Percentiles rank a stretch among this genome's conserved stretches.
These are phyloP conservation scores for Campoplex nolae DNA, from an alignment of 2,888 invertebrate species.

Conservation along the genomic window DNA sequence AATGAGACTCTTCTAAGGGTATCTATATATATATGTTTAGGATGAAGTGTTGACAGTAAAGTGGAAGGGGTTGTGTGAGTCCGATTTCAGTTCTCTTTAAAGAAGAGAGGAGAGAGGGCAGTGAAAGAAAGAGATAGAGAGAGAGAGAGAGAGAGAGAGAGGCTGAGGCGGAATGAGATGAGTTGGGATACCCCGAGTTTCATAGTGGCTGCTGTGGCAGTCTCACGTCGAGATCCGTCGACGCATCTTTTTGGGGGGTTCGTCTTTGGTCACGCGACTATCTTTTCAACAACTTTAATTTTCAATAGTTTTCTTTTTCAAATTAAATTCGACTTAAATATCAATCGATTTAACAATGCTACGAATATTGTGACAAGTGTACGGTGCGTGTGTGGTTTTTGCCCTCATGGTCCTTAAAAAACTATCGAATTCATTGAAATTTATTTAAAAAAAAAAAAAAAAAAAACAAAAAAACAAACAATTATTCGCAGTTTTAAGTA, in stretches of 20 bases:
- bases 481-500: conserved; percentile 6
- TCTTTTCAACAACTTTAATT: background rate
- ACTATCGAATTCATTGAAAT: background rate
- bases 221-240: conserved; percentile 80
- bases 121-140: conserved; percentile 68
- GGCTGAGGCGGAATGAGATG: conserved; percentile 72
- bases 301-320: background rate
- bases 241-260: conserved; percentile 79
- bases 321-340: conserved; percentile 19
- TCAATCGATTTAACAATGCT: conserved; percentile 21
- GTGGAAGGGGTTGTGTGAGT: conserved; percentile 52
- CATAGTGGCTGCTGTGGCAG: conserved; percentile 77
- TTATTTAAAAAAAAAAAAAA: background rate
- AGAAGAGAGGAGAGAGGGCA: conserved; percentile 67
- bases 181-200: conserved; percentile 74
- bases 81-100: conserved; percentile 51
- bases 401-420: background rate
- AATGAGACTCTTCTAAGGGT: conserved; percentile 44
- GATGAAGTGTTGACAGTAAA: conserved; percentile 68
- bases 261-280: conserved; percentile 42
- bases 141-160: conserved; percentile 66
- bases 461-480: background rate
- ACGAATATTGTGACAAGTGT: conserved; percentile 61
- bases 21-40: conserved; percentile 15
- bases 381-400: conserved; percentile 7